A percentile compares a stretch with the other conserved stretches of the same genome.
Conservation (phyloP, 1,140 invertebrate species). For the Phymorhynchus buccinoides region DNA sequence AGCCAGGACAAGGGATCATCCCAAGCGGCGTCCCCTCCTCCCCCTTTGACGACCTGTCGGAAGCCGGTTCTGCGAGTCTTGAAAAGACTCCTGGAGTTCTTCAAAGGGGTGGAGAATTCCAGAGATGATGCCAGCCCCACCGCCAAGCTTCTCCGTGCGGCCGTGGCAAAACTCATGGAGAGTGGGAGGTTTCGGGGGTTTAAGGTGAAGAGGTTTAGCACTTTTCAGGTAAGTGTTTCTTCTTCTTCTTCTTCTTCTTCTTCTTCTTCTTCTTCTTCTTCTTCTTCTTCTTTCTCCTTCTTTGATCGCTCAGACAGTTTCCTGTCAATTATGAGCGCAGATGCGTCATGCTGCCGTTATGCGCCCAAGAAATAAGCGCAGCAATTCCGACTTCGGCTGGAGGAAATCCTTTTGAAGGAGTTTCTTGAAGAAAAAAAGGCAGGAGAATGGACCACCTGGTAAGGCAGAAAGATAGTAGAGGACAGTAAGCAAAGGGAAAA, state of each 20-base stretch:
- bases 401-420: too few species aligned
- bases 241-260: not conserved
- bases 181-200: not conserved
- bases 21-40: not conserved
- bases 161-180: too few species aligned
- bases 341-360: too few species aligned
- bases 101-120: constrained; percentile 23
- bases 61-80: constrained; percentile 9
- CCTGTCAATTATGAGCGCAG: too few species aligned
- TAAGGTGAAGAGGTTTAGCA: constrained; percentile 7
- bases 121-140: not conserved
- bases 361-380: too few species aligned
- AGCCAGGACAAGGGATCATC: not conserved
- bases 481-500: too few species aligned
- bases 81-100: constrained; percentile 22
- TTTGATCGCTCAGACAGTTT: too few species aligned
- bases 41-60: not conserved
- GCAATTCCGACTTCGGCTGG: too few species aligned
- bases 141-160: not conserved
- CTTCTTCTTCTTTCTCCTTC: too few species aligned
- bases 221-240: constrained; percentile 24
- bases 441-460: too few species aligned
- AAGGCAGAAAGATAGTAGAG: too few species aligned
- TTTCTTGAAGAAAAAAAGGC: too few species aligned
- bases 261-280: not conserved